Conservation (phyloP, 2,888 invertebrate species). For the Drosophila prostipennis region DNA sequence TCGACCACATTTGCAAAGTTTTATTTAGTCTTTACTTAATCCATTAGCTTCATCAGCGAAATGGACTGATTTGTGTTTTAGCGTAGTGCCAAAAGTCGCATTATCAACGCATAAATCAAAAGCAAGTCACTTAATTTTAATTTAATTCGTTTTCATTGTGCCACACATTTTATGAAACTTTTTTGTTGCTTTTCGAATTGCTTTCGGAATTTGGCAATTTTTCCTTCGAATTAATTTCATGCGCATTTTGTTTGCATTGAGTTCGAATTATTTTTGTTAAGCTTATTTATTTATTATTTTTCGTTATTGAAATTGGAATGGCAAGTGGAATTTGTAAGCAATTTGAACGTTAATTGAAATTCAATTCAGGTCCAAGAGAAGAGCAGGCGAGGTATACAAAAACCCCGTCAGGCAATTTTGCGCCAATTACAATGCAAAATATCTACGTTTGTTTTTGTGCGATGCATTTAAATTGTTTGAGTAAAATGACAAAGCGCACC, state of each 20-base stretch:
- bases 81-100: constrained; percentile 18
- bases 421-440: constrained; percentile 49
- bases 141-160: constrained; percentile 12
- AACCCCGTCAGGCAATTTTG: constrained; percentile 14
- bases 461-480: constrained; percentile 37
- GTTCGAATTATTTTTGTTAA: constrained; percentile 12
- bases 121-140: constrained; percentile 35
- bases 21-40: not conserved
- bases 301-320: constrained; percentile 61
- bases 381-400: constrained; percentile 3
- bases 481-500: constrained; percentile 6
- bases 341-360: constrained; percentile 70
- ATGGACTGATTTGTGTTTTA: constrained; percentile 21
- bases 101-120: constrained; percentile 24
- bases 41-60: constrained; percentile 15
- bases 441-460: constrained; percentile 18
- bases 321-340: constrained; percentile 56
- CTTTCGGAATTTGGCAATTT: constrained; percentile 52
- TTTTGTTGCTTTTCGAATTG: constrained; percentile 16
- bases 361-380: constrained; percentile 48
- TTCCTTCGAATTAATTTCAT: constrained; percentile 64
- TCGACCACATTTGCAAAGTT: not conserved
- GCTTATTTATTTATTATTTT: constrained; percentile 36
- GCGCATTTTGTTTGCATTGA: constrained; percentile 43
- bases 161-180: constrained; percentile 1